Evolutionary conservation across 2,113 vertebrate genomes (phyloP), one percentile per base, ranked within the genome.

Genomic region (Xiphorhynchus elegans): DNA sequence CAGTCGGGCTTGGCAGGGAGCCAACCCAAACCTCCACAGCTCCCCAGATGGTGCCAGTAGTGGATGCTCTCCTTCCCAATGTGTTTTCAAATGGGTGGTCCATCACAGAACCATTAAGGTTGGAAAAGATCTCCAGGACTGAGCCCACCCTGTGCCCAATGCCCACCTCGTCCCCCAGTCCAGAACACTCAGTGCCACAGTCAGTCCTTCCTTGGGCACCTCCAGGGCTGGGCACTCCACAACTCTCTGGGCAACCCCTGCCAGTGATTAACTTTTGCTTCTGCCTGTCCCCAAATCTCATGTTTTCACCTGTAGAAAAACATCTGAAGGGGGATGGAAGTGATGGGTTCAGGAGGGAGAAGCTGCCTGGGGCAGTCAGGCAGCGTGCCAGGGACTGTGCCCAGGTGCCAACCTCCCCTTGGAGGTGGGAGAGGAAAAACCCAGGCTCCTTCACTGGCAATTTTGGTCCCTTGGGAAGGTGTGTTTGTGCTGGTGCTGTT

Each of bases 371-470:
- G 39, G n/a, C 35, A 31, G 67, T 46, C n/a, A 16, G 29, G 21
- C 4, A 1, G 23, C 2, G 0, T 47, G 33, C 6, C n/a, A 11
- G 56, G 33, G 33, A 18, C 42, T 15, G 47, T 0, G 11, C 28
- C 86, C 33, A 25, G 1, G 2, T 55, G 58, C 13, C 35, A 33
- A 17, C 42, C 37, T 25, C 31, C 11, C 14, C 0, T 14, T 53
- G 76, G 37, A 37, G 52, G 52, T 9, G 14, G 31, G 6, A 55
- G 28, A 37, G 33, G 9, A 10, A 19, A 25, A 28, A 1, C 1
- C 13, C 33, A 8, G 8, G 13, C 7, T 60, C 23, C 12, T 46
- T 40, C 37, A 2, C 13, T 14, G 23, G 5, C 10, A 10, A 3
- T 37, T 66, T 47, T 63, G 56, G 42, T 29, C 19, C 5, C 55